Percentiles rank a stretch among this genome's conserved stretches.
These are phyloP conservation scores for Bufo gargarizans DNA, from an alignment of 2,113 vertebrate species.

Conservation along the genomic window DNA sequence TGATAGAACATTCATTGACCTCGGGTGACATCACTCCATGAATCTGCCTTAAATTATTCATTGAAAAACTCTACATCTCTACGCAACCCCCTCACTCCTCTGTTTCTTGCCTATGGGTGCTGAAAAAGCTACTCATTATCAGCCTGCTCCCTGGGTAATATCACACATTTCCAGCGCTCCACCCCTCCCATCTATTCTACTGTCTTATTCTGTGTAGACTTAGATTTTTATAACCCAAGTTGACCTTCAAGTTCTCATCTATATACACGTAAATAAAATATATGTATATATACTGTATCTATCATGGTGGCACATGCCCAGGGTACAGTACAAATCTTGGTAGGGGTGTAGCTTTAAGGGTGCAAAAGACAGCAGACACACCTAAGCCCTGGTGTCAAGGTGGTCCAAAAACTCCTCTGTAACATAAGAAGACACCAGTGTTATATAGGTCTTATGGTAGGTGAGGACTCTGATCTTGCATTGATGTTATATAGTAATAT, in stretches of 20 bases:
- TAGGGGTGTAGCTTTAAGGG: not conserved
- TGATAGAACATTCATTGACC: slow-evolving; percentile 27
- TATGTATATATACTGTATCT: not conserved
- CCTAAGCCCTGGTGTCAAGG: not conserved
- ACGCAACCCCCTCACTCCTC: slow-evolving; percentile 3
- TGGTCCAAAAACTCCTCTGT: not conserved
- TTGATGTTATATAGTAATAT: no score
- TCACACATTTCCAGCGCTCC: not conserved
- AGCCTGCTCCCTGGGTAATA: slow-evolving; percentile 5
- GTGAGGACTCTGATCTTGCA: no score
- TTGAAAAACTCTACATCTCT: not conserved
- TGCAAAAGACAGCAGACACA: not conserved
- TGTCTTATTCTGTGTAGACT: not conserved
- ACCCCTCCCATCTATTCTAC: not conserved
- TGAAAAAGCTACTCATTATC: slow-evolving; percentile 28
- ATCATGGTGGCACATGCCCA: not conserved
- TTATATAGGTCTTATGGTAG: not conserved
- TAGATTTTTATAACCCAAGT: not conserved
- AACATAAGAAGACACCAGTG: not conserved
- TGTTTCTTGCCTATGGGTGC: slow-evolving; percentile 15
- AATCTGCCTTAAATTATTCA: slow-evolving; percentile 48
- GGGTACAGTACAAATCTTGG: not conserved
- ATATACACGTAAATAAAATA: not conserved
- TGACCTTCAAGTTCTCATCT: not conserved
- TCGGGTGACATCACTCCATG: slow-evolving; percentile 27